A percentile compares a stretch with the other conserved stretches of the same genome.
Conservation (phyloP, 2,888 invertebrate species). For the Cyaniris semiargus region DNA sequence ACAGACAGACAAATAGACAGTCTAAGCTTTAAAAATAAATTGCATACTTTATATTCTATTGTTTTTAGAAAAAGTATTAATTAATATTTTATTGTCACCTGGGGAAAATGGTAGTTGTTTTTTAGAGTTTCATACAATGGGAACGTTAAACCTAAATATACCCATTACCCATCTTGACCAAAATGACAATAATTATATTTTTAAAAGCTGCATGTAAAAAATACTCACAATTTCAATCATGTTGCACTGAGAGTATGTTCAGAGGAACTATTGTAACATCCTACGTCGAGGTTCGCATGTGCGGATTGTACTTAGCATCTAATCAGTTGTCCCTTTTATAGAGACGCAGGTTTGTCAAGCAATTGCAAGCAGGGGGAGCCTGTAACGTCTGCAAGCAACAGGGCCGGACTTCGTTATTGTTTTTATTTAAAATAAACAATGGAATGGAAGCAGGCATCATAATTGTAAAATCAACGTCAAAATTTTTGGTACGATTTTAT, state of each 20-base stretch:
- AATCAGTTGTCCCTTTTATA: constrained; percentile 79
- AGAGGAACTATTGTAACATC: constrained; percentile 51
- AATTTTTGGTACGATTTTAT: neutral
- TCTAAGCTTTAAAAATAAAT: no score
- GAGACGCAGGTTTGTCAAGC: constrained; percentile 76
- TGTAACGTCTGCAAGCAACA: constrained; percentile 63
- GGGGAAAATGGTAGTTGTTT: neutral
- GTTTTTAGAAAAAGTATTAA: no score
- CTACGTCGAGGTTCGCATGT: constrained; percentile 64
- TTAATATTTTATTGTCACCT: no score
- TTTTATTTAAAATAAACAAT: neutral
- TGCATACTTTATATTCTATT: no score
- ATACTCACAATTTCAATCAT: constrained; percentile 63
- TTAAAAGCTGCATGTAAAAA: neutral
- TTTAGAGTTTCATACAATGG: neutral
- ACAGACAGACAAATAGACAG: no score
- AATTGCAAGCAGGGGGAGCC: constrained; percentile 71
- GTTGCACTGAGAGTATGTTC: constrained; percentile 44
- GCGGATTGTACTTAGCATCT: constrained; percentile 71
- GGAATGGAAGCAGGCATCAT: neutral
- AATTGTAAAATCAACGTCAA: neutral
- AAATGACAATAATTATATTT: neutral
- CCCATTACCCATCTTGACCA: no score
- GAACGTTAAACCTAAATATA: no score
- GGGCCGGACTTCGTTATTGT: constrained; percentile 55